Evolutionary conservation across 2,797 vertebrate species (phyloP), one percentile per base, ranked within the genome.

Genomic region (Oreochromis grahami): DNA sequence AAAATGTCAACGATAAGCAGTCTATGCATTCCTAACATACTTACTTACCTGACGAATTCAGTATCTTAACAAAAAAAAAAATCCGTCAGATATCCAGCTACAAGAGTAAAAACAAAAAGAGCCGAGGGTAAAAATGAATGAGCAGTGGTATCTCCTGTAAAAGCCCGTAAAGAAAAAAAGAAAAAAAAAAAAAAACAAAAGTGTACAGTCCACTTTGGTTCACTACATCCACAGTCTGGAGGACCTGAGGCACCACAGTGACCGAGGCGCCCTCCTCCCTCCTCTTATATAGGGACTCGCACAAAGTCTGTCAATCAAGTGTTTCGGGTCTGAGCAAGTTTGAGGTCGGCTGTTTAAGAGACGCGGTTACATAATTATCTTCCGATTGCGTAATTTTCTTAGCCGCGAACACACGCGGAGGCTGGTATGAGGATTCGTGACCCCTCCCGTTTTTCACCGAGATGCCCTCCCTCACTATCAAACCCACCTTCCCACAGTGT

Each of bases 221-320:
- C 81, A 79, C 88, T 91, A 88, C 85, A 95, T 96, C 94, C 95
- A 94, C 93, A 86, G 87, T 29, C 84, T 77, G 91, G 38, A 91
- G 86, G 74, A 89, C 77, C 86, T 55, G 72, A 89, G 87, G 89
- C 90, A 9, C 86, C 82, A 81, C 80, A 94, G 89, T 92, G 93
- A 78, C 87, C 83, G 81, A 68, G 58, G 85, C 78, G 6, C 84
- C 72, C 60, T 51, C 77, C 87, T 87, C 88, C 91, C 89, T 84
- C 88, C 88, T 92, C 89, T 96, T 97, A 97, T 98, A 98, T 97
- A 95, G 83, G 91, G 91, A 48, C 84, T 92, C 86, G 87, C 86
- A 13, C 48, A 48, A 45, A 76, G 86, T 80, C 96, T 96, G 97
- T 97, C 97, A 96, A 90, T 97, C 97, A 96, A 78, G 11, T 32